phyloP scores from a whole-genome alignment of 2,797 vertebrate species.

The Luscinia megarhynchos region DNA sequence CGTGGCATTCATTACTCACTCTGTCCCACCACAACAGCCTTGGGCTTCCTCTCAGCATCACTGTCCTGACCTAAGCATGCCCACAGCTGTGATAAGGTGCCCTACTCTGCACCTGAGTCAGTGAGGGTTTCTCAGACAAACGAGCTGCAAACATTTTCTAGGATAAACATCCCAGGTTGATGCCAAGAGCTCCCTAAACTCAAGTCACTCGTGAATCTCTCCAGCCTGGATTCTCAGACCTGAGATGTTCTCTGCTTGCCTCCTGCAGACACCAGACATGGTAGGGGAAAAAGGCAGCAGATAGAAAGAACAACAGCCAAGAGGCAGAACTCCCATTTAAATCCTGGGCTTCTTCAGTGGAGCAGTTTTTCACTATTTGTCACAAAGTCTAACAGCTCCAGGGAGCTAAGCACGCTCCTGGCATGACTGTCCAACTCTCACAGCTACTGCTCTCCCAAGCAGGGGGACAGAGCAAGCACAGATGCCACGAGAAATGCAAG shows the following conservation, averaged over 20 bases:
- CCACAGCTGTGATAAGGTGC: not conserved
- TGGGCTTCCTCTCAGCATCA: not conserved
- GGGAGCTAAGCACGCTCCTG: not conserved
- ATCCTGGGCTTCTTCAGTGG: slow-evolving; percentile 11
- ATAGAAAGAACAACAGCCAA: not conserved
- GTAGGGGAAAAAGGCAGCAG: not conserved
- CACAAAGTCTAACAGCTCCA: not conserved
- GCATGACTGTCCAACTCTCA: not conserved
- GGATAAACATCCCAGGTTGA: not conserved
- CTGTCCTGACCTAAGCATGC: not conserved
- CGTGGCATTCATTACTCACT: not conserved
- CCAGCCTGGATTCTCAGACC: not conserved
- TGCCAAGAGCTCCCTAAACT: not conserved
- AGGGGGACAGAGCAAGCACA: not conserved
- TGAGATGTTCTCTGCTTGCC: not conserved
- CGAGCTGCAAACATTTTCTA: not conserved
- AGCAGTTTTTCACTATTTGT: slow-evolving; percentile 46
- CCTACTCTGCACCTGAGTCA: not conserved
- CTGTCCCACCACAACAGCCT: not conserved
- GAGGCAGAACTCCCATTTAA: not conserved
- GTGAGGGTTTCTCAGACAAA: not conserved
- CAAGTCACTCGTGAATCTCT: not conserved
- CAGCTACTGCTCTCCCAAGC: slow-evolving; percentile 24
- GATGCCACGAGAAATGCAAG: slow-evolving; percentile 52
- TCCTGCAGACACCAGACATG: not conserved